Evolutionary conservation across 2,888 invertebrate genomes (phyloP), one percentile per base, ranked within the genome.

Genomic region (Molorchus minor): DNA sequence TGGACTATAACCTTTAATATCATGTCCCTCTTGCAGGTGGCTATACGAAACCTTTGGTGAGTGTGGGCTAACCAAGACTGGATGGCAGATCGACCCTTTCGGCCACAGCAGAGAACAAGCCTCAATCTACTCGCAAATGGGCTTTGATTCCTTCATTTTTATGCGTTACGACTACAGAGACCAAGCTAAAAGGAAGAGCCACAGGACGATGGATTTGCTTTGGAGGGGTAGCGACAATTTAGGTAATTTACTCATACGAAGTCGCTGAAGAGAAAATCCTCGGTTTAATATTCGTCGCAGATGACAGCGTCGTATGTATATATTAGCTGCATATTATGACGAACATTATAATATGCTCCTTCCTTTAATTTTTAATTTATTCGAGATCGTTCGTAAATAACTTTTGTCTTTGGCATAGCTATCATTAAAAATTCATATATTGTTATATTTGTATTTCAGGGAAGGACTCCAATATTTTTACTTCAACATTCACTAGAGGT

Each of bases 51-150:
- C 87, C 0, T 88, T 91, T 68, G 90, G 89, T 0, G 75, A 80
- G 0, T 92, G 91, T 73, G 92, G 86, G 0, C 78, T 85, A 1
- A 91, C 93, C 0, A 83, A 82, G 33, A 85, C 89, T 2, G 91
- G 86, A 0, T 92, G 92, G 92, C 92, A 89, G 71, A 89, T 89
- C 36, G 93, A 93, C 75, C 91, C 92, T 0, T 93, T 92, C 72
- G 92, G 93, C 0, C 93, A 93, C 72, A 90, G 93, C 0, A 80
- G 91, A 1, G 94, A 94, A 78, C 89, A 91, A 80, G 93, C 94
- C 0, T 88, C 88, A 0, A 75, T 90, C 0, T 85, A 90, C 12
- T 85, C 91, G 0, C 87, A 88, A 76, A 61, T 89, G 84, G 89
- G 89, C 0, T 89, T 86, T 71, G 91, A 92, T 72, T 90, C 88